phyloP scores from a whole-genome alignment of 2,113 vertebrate species.

The Odocoileus virginianus region DNA sequence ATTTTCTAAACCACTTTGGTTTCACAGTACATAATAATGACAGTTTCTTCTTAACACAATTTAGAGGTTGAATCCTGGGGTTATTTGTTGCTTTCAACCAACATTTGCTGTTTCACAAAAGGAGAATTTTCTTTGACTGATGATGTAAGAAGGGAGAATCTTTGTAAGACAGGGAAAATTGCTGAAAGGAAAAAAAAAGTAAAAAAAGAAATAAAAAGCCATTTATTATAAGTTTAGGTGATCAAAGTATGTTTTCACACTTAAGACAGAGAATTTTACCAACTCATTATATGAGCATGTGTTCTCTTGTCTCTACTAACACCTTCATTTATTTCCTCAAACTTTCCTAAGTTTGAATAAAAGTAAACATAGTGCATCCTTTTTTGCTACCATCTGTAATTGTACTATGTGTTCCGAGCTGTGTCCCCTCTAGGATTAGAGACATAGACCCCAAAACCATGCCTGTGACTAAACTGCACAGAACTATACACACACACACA shows the following conservation, averaged over 20 bases:
- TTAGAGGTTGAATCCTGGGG: neutral
- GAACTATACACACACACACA: neutral
- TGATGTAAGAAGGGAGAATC: neutral
- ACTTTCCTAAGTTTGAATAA: neutral
- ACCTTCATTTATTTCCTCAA: neutral
- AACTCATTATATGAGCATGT: neutral
- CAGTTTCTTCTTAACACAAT: neutral
- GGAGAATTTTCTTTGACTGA: neutral
- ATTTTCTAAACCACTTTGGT: neutral
- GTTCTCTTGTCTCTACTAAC: neutral
- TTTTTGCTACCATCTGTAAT: neutral
- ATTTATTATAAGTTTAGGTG: neutral
- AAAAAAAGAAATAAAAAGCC: neutral
- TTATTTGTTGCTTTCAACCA: neutral
- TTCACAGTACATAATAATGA: neutral
- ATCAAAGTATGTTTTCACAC: neutral
- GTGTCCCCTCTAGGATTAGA: neutral
- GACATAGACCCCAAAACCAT: neutral
- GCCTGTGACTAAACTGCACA: neutral
- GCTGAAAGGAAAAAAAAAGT: neutral
- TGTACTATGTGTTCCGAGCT: accelerated
- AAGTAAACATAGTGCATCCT: neutral
- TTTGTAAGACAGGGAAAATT: neutral
- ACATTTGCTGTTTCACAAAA: neutral
- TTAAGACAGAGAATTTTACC: neutral